Base-by-base conservation (phyloP, 2,888 invertebrate species). In the Dasypolia templi region DNA sequence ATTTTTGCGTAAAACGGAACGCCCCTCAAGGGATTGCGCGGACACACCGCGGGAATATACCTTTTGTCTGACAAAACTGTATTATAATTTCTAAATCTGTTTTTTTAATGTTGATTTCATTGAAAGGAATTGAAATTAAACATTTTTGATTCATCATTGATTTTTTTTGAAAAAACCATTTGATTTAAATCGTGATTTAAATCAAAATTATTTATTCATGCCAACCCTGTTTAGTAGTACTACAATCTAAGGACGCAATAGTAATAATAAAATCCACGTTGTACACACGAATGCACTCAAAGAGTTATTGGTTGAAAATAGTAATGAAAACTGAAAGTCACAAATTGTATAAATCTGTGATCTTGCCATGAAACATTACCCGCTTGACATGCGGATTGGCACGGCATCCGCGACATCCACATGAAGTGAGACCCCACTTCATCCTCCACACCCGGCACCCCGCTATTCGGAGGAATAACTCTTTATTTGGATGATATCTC, bases 341-440 rank as follows among this genome's bases (percentile, higher is more conserved):
- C 42, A 29, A 29, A 42, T 29, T 42, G 39, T 66, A 6, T 26
- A 39, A 39, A 6, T 44, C 14, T 39, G 56, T 42, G 56, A 56
- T 66, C 17, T 56, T 56, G 29, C 22, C 29, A 67, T 42, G 42
- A 29, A 66, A 56, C 55, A 66, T 32, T 29, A 29, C 42, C 32
- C 32, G 44, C 14, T 26, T 62, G 26, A 65, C 29, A 29, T 42
- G 17, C 12, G 6, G 49, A 66, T 39, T 51, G 67, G 49, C 29
- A 29, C 29, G 17, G 22, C 35, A 46, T 63, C 14, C 9, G 17
- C 11, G 49, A 64, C 64, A 49, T 46, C 2, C 49, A 69, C 69
- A 29, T 51, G 67, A 51, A 51, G 39, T 39, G 6, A 17, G 29
- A n/a, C n/a, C n/a, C n/a, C n/a, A n/a, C n/a, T n/a, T n/a, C n/a